Evolutionary conservation across 2,797 vertebrate genomes (phyloP).

Genomic region (Brachymystax lenok): DNA sequence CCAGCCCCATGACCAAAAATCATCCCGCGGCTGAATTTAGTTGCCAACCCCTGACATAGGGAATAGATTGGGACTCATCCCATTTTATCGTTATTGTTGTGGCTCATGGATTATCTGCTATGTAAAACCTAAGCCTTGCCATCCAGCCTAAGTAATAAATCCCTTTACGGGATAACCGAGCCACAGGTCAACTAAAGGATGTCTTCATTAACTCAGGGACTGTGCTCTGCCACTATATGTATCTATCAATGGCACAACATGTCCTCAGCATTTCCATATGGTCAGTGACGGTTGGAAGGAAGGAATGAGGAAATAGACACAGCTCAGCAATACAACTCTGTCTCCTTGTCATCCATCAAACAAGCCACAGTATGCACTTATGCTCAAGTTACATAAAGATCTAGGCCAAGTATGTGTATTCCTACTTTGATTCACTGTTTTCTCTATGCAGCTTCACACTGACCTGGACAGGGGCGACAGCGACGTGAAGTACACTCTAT

Average conservation of each 20-base stretch:
- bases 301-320: background rate
- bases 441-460: slow-evolving; percentile 83
- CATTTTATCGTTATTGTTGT: too few relatives aligned
- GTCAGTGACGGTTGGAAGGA: background rate
- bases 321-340: background rate
- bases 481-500: slow-evolving; percentile 89
- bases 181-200: slow-evolving; percentile 18
- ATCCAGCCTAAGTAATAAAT: slow-evolving; percentile 15
- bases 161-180: slow-evolving; percentile 4
- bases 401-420: background rate
- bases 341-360: background rate
- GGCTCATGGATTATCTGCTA: background rate
- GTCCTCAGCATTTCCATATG: background rate
- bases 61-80: too few relatives aligned
- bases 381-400: background rate
- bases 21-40: too few relatives aligned
- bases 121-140: background rate
- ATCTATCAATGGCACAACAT: background rate
- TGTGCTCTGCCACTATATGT: background rate
- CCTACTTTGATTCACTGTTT: slow-evolving; percentile 3
- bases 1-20: too few relatives aligned
- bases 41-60: too few relatives aligned
- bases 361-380: background rate
- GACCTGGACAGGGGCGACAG: slow-evolving; percentile 90
- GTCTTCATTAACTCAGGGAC: slow-evolving; percentile 17